These are phyloP conservation scores for Ranitomeya variabilis DNA, from an alignment of 2,113 vertebrate species.

Conservation along the genomic window DNA sequence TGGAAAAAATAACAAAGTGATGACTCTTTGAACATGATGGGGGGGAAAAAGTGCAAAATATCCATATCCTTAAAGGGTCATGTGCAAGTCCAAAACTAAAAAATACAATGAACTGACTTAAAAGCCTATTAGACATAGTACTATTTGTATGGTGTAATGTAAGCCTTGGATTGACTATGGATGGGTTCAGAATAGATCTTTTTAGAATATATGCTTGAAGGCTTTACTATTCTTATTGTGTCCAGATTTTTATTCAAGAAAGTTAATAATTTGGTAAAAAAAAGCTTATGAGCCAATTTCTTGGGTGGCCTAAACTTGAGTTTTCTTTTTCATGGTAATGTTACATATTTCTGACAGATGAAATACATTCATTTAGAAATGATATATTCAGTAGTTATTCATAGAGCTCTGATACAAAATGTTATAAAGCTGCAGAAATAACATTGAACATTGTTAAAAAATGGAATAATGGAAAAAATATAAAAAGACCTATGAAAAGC, in stretches of 20 bases:
- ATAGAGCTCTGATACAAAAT: neutral
- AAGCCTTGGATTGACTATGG: conserved; percentile 13
- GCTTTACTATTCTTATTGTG: neutral
- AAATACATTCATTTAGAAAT: neutral
- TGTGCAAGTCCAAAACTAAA: conserved; percentile 9
- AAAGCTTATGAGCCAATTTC: conserved; percentile 7
- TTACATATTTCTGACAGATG: neutral
- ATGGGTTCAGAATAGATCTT: conserved; percentile 14
- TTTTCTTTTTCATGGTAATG: neutral
- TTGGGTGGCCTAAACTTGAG: conserved; percentile 25
- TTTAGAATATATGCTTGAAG: neutral
- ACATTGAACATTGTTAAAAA: neutral
- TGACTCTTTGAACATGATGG: too few species aligned
- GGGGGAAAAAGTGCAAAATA: too few species aligned
- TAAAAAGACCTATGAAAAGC: neutral
- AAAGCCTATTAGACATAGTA: conserved; percentile 15
- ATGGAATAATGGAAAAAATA: neutral
- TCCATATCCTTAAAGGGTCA: too few species aligned
- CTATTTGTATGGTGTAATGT: conserved; percentile 24
- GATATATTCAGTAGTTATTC: neutral
- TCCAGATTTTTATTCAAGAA: conserved; percentile 26
- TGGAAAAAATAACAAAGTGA: too few species aligned
- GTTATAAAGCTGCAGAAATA: neutral
- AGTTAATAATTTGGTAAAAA: conserved; percentile 5
- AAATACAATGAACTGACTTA: conserved; percentile 2